Base-by-base conservation (phyloP, 2,113 vertebrate species). In the Tyrannus savana region DNA sequence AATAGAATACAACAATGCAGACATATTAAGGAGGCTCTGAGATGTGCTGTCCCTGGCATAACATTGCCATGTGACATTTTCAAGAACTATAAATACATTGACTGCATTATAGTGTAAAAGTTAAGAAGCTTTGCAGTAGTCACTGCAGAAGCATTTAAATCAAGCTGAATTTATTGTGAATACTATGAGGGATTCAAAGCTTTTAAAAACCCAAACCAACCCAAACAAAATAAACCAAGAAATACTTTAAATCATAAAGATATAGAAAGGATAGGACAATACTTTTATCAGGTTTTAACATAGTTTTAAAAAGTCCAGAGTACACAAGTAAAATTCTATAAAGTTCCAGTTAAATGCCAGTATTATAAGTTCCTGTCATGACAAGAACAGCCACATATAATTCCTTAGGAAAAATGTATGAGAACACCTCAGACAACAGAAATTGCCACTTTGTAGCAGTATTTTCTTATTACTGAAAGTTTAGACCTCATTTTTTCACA, bases 11-110 rank as follows among this genome's bases (percentile, higher is more conserved):
- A 92, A 95, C 92, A 91, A 90, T 92, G 67, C 81, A 93, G 90
- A 79, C 83, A 81, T 79, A 46, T 96, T 96, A 97, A 97, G 69
- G 76, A 95, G 85, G 76, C 52, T 93, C 77, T 90, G 82, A 75
- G 69, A 93, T 84, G 84, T 87, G 89, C 95, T 77, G 90, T 90
- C 79, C 90, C 84, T 96, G 82, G 73, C 77, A 95, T 95, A 90
- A 93, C 42, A 90, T 77, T 79, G 83, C 83, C 90, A 94, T 77
- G 68, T 92, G 84, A 92, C 77, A 85, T 92, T 97, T 95, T 92
- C 60, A 84, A 81, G 89, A 95, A 87, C 72, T 96, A 94, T 96
- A 97, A 97, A 97, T 96, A 96, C 75, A 92, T 80, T 87, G 93
- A 89, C 93, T 96, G 85, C 91, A 92, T 96, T 95, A 91, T 66